Evolutionary conservation across 1,140 invertebrate species (phyloP).

Genomic region (Aradophagus sp.): DNA sequence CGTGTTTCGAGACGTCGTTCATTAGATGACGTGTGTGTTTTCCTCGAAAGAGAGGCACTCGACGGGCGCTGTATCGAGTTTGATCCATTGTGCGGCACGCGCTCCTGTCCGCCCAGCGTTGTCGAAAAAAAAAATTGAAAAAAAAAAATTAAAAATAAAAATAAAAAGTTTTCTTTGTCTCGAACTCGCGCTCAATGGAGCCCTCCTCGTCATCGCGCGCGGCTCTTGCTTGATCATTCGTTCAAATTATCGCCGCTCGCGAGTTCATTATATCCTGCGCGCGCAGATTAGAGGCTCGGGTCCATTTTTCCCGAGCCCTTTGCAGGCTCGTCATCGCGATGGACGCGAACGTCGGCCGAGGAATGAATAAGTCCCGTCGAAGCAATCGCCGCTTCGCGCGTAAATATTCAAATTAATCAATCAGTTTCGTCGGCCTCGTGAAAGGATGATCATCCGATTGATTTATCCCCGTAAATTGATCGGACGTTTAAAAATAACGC

Average conservation of each 20-base stretch:
- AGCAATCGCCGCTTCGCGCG: too few species aligned
- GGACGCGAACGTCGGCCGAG: too few species aligned
- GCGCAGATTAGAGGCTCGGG: slow-evolving; percentile 33
- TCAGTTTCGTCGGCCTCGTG: too few species aligned
- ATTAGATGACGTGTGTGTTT: slow-evolving; percentile 54
- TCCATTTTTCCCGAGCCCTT: slow-evolving; percentile 37
- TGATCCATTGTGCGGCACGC: slow-evolving; percentile 61
- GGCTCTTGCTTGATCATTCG: slow-evolving; percentile 51
- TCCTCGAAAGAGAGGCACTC: slow-evolving; percentile 51
- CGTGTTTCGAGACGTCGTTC: too few species aligned
- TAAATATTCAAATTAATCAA: too few species aligned
- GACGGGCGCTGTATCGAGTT: slow-evolving; percentile 53
- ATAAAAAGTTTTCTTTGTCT: slow-evolving; percentile 57
- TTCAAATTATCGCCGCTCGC: slow-evolving; percentile 46
- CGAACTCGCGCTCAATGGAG: slow-evolving; percentile 33
- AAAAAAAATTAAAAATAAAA: too few species aligned
- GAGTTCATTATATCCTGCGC: slow-evolving; percentile 42
- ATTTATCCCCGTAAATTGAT: too few species aligned
- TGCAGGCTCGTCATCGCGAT: slow-evolving; percentile 17
- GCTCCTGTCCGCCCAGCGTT: slow-evolving; percentile 65
- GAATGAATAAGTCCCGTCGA: too few species aligned
- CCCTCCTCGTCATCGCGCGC: slow-evolving; percentile 34
- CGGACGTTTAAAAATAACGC: too few species aligned
- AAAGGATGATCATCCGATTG: too few species aligned
- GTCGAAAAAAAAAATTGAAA: slow-evolving; percentile 46